A percentile compares a stretch with the other conserved stretches of the same genome.
These are phyloP conservation scores for Delia radicum DNA, from an alignment of 1,140 invertebrate genomes.

Conservation along the genomic window DNA sequence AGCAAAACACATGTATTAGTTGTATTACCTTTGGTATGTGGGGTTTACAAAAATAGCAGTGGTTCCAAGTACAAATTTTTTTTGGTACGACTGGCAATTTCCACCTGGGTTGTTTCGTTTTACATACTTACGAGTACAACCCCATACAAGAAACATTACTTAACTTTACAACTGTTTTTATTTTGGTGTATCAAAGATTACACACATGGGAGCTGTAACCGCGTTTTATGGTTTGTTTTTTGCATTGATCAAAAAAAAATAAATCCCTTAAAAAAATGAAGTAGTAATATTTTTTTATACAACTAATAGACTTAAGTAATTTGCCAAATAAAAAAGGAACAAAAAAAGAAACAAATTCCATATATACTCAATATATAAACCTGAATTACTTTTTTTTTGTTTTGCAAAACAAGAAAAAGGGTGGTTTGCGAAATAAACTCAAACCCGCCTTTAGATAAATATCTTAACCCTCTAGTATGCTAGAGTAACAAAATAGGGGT, in stretches of 20 bases:
- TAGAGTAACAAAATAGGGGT: too few relatives aligned
- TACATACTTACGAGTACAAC: too few relatives aligned
- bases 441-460: neutral
- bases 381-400: too few relatives aligned
- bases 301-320: constrained; percentile 25
- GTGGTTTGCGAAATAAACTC: neutral
- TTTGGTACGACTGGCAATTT: too few relatives aligned
- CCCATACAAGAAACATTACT: too few relatives aligned
- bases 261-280: neutral
- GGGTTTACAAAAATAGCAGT: too few relatives aligned
- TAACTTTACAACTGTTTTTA: neutral
- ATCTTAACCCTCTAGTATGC: too few relatives aligned
- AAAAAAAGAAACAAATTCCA: neutral
- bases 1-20: too few relatives aligned
- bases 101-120: too few relatives aligned
- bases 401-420: neutral
- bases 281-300: neutral
- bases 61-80: too few relatives aligned
- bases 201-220: constrained; percentile 34
- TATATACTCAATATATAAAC: too few relatives aligned
- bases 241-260: neutral
- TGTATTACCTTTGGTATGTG: too few relatives aligned
- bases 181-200: constrained; percentile 13
- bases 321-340: constrained; percentile 16
- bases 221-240: constrained; percentile 34